phyloP scores from a whole-genome alignment of 2,113 vertebrate genomes.

The Pelvicachromis taeniatus region DNA sequence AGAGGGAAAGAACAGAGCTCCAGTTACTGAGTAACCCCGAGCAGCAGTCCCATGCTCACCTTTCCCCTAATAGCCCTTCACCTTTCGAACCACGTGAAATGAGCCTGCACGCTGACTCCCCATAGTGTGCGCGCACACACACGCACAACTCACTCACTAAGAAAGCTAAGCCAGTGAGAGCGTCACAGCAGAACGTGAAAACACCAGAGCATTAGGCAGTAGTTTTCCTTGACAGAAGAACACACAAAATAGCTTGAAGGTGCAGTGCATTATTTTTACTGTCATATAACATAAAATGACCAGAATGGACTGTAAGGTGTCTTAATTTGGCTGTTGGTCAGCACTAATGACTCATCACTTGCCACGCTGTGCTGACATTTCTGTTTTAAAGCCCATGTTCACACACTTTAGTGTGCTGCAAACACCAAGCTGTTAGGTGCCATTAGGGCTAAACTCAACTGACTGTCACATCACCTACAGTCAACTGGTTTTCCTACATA shows the following conservation, averaged over 20 bases:
- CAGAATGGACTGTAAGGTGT: neutral
- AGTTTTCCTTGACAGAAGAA: constrained; percentile 2
- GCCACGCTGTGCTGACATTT: neutral
- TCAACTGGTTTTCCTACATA: neutral
- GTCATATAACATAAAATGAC: neutral
- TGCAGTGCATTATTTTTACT: neutral
- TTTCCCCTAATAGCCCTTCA: constrained; percentile 75
- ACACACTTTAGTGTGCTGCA: neutral
- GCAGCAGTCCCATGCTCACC: constrained; percentile 66
- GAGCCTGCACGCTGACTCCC: constrained; percentile 61
- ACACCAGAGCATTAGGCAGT: neutral
- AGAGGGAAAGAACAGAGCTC: constrained; percentile 41
- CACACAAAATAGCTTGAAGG: neutral
- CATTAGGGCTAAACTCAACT: neutral
- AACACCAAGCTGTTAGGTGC: neutral
- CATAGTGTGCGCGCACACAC: constrained; percentile 38
- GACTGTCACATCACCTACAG: neutral
- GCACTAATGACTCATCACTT: neutral
- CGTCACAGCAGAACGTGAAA: neutral
- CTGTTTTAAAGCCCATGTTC: neutral
- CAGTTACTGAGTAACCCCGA: constrained; percentile 74
- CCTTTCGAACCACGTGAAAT: constrained; percentile 71
- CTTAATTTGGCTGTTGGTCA: neutral
- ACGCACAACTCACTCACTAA: neutral
- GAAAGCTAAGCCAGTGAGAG: constrained; percentile 9